phyloP scores from a whole-genome alignment of 2,113 vertebrate species.

The Caloenas nicobarica region DNA sequence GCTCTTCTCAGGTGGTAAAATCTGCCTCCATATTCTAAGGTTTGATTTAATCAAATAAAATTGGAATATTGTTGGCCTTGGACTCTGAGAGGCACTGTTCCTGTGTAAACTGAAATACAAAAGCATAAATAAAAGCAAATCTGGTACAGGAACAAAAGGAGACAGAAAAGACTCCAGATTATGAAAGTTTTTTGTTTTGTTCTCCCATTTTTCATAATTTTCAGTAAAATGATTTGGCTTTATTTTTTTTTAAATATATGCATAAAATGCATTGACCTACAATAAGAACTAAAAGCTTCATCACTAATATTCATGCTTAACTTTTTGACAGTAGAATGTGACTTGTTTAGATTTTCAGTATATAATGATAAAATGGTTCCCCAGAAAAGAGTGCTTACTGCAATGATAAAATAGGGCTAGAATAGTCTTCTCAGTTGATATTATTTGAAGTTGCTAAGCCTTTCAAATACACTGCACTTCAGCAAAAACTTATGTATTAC shows the following conservation, averaged over 20 bases:
- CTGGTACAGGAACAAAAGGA: neutral
- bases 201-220: neutral
- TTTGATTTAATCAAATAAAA: neutral
- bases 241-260: too few relatives aligned
- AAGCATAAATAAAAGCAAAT: neutral
- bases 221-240: neutral
- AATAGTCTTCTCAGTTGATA: rapidly evolving
- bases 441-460: neutral
- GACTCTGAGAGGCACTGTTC: neutral
- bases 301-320: neutral
- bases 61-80: neutral
- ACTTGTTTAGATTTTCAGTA: neutral
- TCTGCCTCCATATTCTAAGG: neutral
- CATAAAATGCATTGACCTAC: neutral
- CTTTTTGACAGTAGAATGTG: neutral
- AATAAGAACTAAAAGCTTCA: neutral
- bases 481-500: neutral
- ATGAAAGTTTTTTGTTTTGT: neutral
- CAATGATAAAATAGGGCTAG: neutral
- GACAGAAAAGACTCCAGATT: neutral
- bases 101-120: neutral
- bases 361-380: neutral
- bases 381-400: neutral
- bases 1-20: neutral
- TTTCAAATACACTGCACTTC: neutral